Evolutionary conservation across 2,113 vertebrate species (phyloP).

Genomic region (Strix uralensis): DNA sequence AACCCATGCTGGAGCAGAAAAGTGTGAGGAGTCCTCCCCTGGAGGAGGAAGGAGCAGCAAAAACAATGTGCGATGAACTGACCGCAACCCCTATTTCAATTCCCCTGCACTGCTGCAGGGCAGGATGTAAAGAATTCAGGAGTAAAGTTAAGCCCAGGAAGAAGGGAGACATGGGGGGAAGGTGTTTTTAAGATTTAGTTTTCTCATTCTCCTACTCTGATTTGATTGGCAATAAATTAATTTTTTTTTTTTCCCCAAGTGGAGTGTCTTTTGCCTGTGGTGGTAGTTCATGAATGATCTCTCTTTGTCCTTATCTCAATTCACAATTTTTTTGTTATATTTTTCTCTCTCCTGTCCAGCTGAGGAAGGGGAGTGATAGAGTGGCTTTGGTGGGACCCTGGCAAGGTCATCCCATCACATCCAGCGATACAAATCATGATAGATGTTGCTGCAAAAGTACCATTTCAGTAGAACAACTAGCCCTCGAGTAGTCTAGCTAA

Average conservation of each 20-base stretch:
- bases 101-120: background rate
- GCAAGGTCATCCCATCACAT: background rate
- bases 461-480: background rate
- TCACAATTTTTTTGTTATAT: background rate
- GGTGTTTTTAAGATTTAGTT: background rate
- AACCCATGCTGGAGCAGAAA: background rate
- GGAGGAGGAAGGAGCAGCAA: background rate
- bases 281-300: background rate
- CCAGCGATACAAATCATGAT: fast-evolving
- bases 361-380: background rate
- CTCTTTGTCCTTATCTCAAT: background rate
- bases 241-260: background rate
- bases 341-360: background rate
- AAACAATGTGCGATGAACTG: background rate
- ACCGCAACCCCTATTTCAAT: background rate
- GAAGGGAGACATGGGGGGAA: background rate
- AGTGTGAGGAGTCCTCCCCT: background rate
- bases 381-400: background rate
- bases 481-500: background rate
- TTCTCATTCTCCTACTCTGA: background rate
- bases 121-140: background rate
- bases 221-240: background rate
- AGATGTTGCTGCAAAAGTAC: background rate
- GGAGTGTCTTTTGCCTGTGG: background rate
- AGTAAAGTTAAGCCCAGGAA: background rate